Evolutionary conservation across 2,797 vertebrate genomes (phyloP), one percentile per base, ranked within the genome.

Genomic region (Meriones psammophilus): DNA sequence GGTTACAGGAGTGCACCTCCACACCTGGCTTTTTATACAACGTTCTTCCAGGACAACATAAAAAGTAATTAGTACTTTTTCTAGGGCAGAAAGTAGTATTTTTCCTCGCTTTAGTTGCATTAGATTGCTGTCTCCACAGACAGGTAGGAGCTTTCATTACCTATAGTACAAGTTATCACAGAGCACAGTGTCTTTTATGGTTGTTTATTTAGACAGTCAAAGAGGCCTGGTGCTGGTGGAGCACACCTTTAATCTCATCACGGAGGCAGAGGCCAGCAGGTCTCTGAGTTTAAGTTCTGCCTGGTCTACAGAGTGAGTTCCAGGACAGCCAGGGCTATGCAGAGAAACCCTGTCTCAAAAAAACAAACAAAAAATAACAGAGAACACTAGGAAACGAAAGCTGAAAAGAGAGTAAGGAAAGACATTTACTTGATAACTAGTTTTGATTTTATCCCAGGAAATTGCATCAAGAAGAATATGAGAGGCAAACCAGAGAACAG

Each of bases 391-490:
- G 78, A 73, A 60, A 20, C 68, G 20, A 69, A 36, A 8, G 28
- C 9, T 33, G 39, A 26, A 3, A 14, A 36, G 73, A 33, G 17
- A 28, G 28, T 56, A 33, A 28, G 39, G 28, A 69, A 58, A 12
- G 12, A 22, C 12, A 24, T 20, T 13, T 7, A 28, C 15, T n/a
- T 62, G 88, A 83, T 58, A 88, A 1, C 30, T 62, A 68, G 24
- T 92, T 94, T 15, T 58, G 14, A 15, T 58, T 50, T 87, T 77
- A 36, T 92, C 96, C 85, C 98, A 99, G 99, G 98, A 99, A 99
- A 97, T 92, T 99, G 96, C 99, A 99, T 0, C 99, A 99, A 94
- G 99, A 99, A 92, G 99, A 99, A 93, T 98, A 99, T 69, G 99
- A 99, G 96, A 99, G 99, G 22, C 99, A 99, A 79, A 99, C 99